Base-by-base conservation (phyloP, 2,113 vertebrate genomes). In the Limanda limanda region DNA sequence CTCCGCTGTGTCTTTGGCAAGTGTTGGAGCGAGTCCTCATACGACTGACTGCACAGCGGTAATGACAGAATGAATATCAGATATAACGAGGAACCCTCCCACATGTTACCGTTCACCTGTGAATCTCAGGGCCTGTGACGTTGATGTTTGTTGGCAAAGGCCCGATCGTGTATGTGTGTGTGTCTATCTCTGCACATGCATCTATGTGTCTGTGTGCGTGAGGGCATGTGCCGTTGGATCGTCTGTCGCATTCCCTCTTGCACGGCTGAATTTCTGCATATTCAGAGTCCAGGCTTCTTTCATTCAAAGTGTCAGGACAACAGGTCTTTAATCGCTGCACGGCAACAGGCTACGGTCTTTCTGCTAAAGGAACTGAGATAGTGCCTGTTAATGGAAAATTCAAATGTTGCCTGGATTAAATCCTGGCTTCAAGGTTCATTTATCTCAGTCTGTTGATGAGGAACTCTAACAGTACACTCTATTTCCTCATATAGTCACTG, bases 21-120 rank as follows among this genome's bases (percentile, higher is more conserved):
- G 35, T 31, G 70, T 68, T 57, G 1, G 42, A 35, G 15, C 17
- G 45, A 71, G 69, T 79, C 68, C 62, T 75, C 9, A 58, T 31
- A 7, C 74, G 76, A 35, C 31, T 27, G 57, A 56, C 62, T 72
- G 76, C 71, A 74, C 78, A 47, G 62, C 73, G 66, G 58, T 84
- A 83, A 88, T 79, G 78, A 77, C 69, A 31, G 68, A 79, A 17
- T 48, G 47, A 52, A 35, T 64, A 54, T 45, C 42, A 54, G 25
- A 71, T 12, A 66, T 45, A 54, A 31, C 4, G 2, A 25, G 18
- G 51, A 17, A 21, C 8, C 4, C 35, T 40, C 61, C 17, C 55
- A 40, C 45, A 10, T 37, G 23, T 11, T 48, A 18, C 56, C 51
- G 12, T 17, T 81, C 70, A 70, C 48, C 70, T 35, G 40, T 25